Conservation (phyloP, 2,113 vertebrate species). For the Bubalus kerabau region DNA sequence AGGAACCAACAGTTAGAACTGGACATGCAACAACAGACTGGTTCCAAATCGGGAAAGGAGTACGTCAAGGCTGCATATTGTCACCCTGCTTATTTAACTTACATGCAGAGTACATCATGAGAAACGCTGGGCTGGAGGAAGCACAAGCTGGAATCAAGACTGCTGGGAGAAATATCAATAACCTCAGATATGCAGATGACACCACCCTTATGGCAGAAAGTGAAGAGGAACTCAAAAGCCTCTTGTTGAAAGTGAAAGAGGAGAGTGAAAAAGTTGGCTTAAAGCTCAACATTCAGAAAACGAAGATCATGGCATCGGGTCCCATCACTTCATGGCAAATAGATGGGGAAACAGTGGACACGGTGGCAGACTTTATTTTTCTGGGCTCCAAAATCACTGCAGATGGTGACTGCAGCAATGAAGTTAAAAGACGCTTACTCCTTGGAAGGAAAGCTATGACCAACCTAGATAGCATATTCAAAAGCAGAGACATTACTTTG, state of each 20-base stretch:
- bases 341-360: too few relatives aligned
- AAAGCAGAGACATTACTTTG: too few relatives aligned
- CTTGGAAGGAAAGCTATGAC: too few relatives aligned
- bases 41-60: not conserved
- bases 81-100: not conserved
- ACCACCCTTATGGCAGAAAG: not conserved
- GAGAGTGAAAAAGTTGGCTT: not conserved
- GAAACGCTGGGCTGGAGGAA: not conserved
- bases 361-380: too few relatives aligned
- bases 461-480: too few relatives aligned
- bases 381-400: too few relatives aligned
- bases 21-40: not conserved
- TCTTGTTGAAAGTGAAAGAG: not conserved
- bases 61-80: not conserved
- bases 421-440: too few relatives aligned
- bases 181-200: not conserved
- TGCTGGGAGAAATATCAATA: accelerated
- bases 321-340: too few relatives aligned
- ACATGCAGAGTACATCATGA: not conserved
- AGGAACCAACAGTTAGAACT: not conserved
- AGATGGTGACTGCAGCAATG: too few relatives aligned
- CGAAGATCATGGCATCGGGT: not conserved
- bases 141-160: not conserved
- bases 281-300: not conserved
- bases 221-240: not conserved